Base-by-base conservation (phyloP, 2,797 vertebrate species). In the Gymnothorax reevesii region DNA sequence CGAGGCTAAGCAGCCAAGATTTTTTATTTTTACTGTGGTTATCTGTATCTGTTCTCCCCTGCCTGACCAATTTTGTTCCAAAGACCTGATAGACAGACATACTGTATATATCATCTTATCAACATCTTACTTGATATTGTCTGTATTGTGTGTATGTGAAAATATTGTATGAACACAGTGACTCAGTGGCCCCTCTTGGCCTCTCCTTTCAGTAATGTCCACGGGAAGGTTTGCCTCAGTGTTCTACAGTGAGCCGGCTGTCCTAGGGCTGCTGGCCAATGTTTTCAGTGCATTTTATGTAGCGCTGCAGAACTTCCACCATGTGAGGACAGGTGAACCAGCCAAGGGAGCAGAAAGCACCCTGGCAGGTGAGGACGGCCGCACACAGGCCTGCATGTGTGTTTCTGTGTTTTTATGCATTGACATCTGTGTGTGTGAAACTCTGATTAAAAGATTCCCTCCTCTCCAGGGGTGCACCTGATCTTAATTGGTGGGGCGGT, bases 221-320 rank as follows among this genome's bases (percentile, higher is more conserved):
- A 64, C 84, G 54, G 69, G 85, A 8, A 88, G 89, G 33, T 90
- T 90, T 52, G 88, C 89, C 59, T 85, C 89, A 7, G 64, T 89
- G 64, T 89, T 89, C 85, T 90, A 90, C 85, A 89, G 88, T 22
- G 89, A 90, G 66, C 89, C 89, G 10, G 84, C 86, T 0, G 89
- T 90, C 17, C 84, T 90, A 59, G 89, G 89, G 17, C 89, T 90
- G 8, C 85, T 90, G 62, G 88, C 89, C 85, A 90, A 90, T 25
- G 89, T 89, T 17, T 85, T 90, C 83, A 89, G 89, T 7, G 89
- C 89, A 12, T 88, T 89, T 85, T 88, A 87, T 17, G 89, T 90
- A 12, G 89, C 89, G 10, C 86, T 90, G 86, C 89, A 90, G 83
- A 90, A 90, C 60, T 90, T 90, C 52, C 62, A 77, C 20, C 83